Base-by-base conservation (phyloP, 2,797 vertebrate species). In the Amblyraja radiata region DNA sequence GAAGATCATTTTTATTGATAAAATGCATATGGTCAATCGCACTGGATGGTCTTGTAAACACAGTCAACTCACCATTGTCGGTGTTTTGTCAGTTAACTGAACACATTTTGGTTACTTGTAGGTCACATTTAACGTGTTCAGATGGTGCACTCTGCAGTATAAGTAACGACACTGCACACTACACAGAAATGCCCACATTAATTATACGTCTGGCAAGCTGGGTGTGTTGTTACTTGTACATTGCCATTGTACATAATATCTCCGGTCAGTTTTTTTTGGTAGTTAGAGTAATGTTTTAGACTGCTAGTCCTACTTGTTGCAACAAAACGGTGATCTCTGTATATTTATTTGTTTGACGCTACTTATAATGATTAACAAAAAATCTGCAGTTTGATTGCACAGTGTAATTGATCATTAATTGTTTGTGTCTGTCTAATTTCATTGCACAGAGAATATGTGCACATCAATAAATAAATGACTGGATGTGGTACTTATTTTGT, bases 161-260 rank as follows among this genome's bases (percentile, higher is more conserved):
- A 81, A 93, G 94, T 95, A 95, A 95, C 93, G 94, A 95, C 95
- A 94, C 93, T 94, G 94, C 81, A 74, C 88, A 6, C 28, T 91
- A 93, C 94, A 90, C n/a, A 46, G 94, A 93, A 93, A 78, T 90
- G 92, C 84, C 93, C 61, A 92, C 94, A 93, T 54, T 54, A 63
- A 83, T 86, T 81, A 81, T 94, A 88, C n/a, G n/a, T 65, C 32
- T 88, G 84, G 84, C 36, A 68, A 68, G 68, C 63, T 18, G 83
- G 84, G 71, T 74, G 91, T 76, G n/a, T 94, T 76, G n/a, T 94
- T 93, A 93, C 94, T 94, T 96, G 95, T 95, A 96, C 95, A 96
- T 96, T 94, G 95, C 96, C 96, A 97, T 97, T 98, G 97, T 96
- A 97, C 97, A 96, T 96, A 96, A 96, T 96, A 95, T 96, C 94